Conservation (phyloP, 2,113 vertebrate species). For the Paradoxurus hermaphroditus region DNA sequence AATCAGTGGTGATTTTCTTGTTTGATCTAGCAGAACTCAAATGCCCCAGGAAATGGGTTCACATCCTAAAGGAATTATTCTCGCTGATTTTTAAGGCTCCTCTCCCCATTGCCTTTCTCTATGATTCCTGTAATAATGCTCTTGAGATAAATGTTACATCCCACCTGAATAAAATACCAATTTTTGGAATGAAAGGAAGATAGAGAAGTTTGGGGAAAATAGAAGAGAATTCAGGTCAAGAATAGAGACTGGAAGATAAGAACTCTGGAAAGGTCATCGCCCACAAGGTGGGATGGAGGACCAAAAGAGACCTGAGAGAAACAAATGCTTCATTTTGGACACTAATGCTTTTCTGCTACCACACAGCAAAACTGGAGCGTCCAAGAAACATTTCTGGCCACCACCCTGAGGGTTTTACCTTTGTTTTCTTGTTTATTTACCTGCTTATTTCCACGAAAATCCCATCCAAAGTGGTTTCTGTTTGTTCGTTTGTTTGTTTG, state of each 20-base stretch:
- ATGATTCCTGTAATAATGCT: not conserved
- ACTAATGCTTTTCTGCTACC: not conserved
- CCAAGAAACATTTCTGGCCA: not conserved
- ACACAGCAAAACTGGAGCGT: not conserved
- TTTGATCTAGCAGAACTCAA: not conserved
- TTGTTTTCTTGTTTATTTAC: not conserved
- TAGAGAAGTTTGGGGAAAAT: not conserved
- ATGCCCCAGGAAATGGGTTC: not conserved
- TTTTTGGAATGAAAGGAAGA: not conserved
- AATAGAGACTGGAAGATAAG: not conserved
- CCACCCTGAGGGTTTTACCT: not conserved
- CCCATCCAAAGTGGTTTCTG: not conserved
- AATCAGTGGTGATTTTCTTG: not conserved
- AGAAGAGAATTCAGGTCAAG: not conserved
- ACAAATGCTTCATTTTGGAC: not conserved
- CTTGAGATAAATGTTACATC: not conserved
- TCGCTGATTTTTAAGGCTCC: not conserved
- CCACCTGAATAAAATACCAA: slow-evolving; percentile 16
- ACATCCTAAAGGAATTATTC: not conserved
- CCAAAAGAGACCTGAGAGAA: not conserved
- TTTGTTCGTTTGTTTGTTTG: not conserved
- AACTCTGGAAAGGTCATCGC: not conserved
- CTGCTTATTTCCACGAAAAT: not conserved
- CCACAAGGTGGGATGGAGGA: not conserved
- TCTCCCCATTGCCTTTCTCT: not conserved